A percentile compares a stretch with the other conserved stretches of the same genome.
Evolutionary conservation across 2,113 vertebrate genomes (phyloP).

Genomic region (Oceanites oceanicus): DNA sequence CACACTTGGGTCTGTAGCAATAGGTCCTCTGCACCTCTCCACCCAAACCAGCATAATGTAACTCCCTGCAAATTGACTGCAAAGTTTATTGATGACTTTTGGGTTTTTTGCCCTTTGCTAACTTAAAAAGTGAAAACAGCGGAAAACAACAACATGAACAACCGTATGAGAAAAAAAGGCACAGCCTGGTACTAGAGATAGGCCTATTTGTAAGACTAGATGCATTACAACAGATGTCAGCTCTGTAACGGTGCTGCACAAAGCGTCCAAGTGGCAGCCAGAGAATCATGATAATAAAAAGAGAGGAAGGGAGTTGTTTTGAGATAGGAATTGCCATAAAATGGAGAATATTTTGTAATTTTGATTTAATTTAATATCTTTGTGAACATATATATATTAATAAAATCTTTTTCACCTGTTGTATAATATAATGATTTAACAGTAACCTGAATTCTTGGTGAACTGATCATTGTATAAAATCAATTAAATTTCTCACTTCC

Average conservation of each 20-base stretch:
- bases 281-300: not conserved
- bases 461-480: not conserved
- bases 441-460: not conserved
- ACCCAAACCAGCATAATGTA: not conserved
- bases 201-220: not conserved
- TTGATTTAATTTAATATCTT: not conserved
- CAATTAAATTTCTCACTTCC: not conserved
- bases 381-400: not conserved
- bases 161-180: not conserved
- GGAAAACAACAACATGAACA: not conserved
- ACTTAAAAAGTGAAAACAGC: not conserved
- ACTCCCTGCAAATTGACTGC: not conserved
- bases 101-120: not conserved
- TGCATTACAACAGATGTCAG: conserved; percentile 28
- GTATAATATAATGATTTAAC: not conserved
- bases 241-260: not conserved
- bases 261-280: not conserved
- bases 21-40: not conserved
- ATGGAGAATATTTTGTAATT: not conserved
- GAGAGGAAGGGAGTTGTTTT: not conserved
- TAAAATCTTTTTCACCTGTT: not conserved
- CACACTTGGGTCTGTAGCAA: not conserved
- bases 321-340: not conserved
- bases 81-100: not conserved
- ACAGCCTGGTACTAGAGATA: not conserved